Conservation (phyloP, 1,140 invertebrate genomes). For the Luehdorfia chinensis region DNA sequence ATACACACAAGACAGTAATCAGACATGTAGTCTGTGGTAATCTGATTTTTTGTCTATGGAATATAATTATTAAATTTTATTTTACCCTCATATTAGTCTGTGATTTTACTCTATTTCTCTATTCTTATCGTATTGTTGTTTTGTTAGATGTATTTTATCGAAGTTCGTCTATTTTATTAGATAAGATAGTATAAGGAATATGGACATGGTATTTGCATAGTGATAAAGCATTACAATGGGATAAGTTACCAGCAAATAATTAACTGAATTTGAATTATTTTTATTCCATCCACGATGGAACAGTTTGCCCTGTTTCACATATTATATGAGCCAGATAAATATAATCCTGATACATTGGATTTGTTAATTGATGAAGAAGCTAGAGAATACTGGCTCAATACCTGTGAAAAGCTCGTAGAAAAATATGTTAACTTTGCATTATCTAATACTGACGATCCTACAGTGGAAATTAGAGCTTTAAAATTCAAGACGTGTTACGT, state of each 20-base stretch:
- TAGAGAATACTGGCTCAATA: conserved; percentile 94
- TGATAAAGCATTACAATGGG: conserved; percentile 63
- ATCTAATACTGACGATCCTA: conserved; percentile 85
- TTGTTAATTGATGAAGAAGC: conserved; percentile 91
- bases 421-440: conserved; percentile 88
- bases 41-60: too few relatives aligned
- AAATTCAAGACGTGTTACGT: conserved; percentile 92
- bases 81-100: too few relatives aligned
- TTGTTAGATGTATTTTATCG: conserved; percentile 19
- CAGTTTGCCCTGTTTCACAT: conserved; percentile 67
- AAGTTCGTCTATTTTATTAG: conserved; percentile 28
- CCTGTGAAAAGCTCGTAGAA: conserved; percentile 89
- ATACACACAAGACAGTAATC: too few relatives aligned
- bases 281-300: conserved; percentile 51
- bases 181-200: conserved; percentile 52
- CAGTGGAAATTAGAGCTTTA: conserved; percentile 87
- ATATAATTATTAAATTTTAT: too few relatives aligned
- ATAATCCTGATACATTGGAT: conserved; percentile 94
- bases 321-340: conserved; percentile 76
- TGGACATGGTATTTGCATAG: conserved; percentile 41
- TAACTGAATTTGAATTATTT: conserved; percentile 14
- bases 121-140: conserved; percentile 8
- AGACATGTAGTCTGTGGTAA: too few relatives aligned
- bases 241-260: conserved; percentile 31
- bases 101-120: too few relatives aligned